Base-by-base conservation (phyloP, 1,140 invertebrate species). In the Spodoptera frugiperda region DNA sequence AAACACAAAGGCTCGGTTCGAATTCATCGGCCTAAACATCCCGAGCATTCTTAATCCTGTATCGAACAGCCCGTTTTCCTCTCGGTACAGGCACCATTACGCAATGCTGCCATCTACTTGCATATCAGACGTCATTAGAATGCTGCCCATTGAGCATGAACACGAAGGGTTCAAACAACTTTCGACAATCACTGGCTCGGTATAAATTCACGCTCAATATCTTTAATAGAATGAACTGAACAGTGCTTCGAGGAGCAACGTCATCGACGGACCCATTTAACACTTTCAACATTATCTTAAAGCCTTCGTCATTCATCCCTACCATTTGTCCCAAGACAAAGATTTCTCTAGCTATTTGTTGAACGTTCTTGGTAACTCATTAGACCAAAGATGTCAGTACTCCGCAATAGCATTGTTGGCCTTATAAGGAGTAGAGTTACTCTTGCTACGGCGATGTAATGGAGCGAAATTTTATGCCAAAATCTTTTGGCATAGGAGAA, bases 171-270 rank as follows among this genome's bases (percentile, higher is more conserved):
- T 63, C 59, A 63, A 63, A 63, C 59, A 63, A 63, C 59, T 63
- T 33, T 33, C 59, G 17, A 63, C 59, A 63, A 63, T 63, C 59
- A 17, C 59, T 63, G 59, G 59, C 33, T 63, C 15, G 30, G 59
- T 33, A 63, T 63, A 63, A 63, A 63, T 63, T 63, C 33, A 63
- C 59, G 59, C 59, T 63, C 59, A 63, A 63, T 63, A 63, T 63
- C 59, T 44, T 63, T 63, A 63, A 46, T 61, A 44, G 57, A 44
- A 61, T 61, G 59, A 63, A 33, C 59, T 61, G 59, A 63, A 33
- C 59, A 63, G 33, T 63, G 59, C 59, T 63, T 44, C 14, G 17
- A 61, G 59, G 59, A 63, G 33, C 59, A 25, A 15, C 25, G 55
- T 15, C 55, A 63, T 63, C 59, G 59, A 63, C 59, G 59, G 59